phyloP scores from a whole-genome alignment of 2,888 invertebrate genomes.

The Lumbricus terrestris region DNA sequence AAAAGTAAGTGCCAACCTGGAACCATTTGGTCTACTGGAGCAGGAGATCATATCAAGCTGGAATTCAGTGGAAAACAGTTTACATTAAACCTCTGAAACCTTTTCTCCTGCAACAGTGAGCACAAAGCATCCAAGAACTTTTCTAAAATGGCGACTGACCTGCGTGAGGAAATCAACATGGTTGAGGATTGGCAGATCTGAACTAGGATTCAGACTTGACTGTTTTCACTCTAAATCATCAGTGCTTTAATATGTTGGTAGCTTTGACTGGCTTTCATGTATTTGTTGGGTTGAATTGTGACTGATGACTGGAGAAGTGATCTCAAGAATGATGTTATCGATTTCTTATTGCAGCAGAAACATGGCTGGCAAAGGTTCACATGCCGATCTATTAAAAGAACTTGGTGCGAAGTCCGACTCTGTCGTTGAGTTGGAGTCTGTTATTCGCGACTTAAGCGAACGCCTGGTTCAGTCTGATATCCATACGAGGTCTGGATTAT shows the following conservation, averaged over 20 bases:
- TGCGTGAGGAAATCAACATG: not conserved
- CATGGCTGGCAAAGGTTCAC: not conserved
- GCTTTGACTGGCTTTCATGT: not conserved
- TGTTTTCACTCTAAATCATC: not conserved
- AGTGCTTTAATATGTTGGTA: too few relatives aligned
- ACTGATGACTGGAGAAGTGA: too few relatives aligned
- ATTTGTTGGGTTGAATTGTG: not conserved
- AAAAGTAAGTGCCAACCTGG: not conserved
- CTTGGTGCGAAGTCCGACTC: not conserved
- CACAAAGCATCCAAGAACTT: not conserved
- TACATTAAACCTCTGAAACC: not conserved
- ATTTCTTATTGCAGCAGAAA: not conserved
- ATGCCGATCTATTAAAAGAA: not conserved
- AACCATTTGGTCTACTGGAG: not conserved
- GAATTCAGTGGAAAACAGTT: not conserved
- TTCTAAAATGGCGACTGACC: not conserved
- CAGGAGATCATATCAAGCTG: not conserved
- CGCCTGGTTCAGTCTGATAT: not conserved
- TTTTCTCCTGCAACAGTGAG: not conserved
- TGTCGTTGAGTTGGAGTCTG: not conserved
- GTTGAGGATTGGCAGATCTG: not conserved
- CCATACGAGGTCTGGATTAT: not conserved
- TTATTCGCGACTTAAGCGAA: not conserved
- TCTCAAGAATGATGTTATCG: not conserved
- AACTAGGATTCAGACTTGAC: not conserved